Base-by-base conservation (phyloP, 2,797 vertebrate genomes). In the Vespertilio murinus region DNA sequence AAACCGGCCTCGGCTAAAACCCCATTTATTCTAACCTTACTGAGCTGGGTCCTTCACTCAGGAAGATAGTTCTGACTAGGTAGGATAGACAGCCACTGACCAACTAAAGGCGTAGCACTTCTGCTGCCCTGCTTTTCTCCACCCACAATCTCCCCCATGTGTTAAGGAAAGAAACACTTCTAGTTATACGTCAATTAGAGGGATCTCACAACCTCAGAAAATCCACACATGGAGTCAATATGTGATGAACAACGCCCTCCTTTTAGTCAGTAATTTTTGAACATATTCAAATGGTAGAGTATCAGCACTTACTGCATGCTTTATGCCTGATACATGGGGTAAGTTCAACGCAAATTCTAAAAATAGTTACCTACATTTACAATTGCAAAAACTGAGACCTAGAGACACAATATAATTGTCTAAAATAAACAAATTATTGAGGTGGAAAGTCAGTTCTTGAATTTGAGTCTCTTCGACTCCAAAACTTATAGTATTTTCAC, bases 21-120 rank as follows among this genome's bases (percentile, higher is more conserved):
- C 0, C 0, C 7, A 33, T 59, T 67, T 67, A 42, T 74, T n/a
- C 7, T 2, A 59, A 3, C 3, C 1, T 49, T 25, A 13, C 11
- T 7, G 20, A 42, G 40, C 22, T 42, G 17, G 0, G 16, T 40
- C 1, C 54, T 8, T 61, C 18, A 42, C 11, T 69, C 13, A 74
- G 28, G 35, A 90, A 49, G 23, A 35, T 4, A 56, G 8, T 23
- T 75, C 10, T 13, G 14, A 40, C 3, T 38, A 33, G 3, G 14
- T 11, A 86, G 16, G 7, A 18, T 22, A 20, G 12, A 9, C 2
- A 70, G 6, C 30, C 2, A 35, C 10, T 4, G 28, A 20, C 8
- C 8, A 28, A 16, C 5, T 42, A n/a, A 4, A 10, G 3, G 28
- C 22, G 38, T 0, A 70, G 3, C 5, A 56, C 35, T 65, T 25